Percentiles rank a stretch among this genome's conserved stretches.
phyloP scores from a whole-genome alignment of 2,113 vertebrate genomes.

The Tyto alba region DNA sequence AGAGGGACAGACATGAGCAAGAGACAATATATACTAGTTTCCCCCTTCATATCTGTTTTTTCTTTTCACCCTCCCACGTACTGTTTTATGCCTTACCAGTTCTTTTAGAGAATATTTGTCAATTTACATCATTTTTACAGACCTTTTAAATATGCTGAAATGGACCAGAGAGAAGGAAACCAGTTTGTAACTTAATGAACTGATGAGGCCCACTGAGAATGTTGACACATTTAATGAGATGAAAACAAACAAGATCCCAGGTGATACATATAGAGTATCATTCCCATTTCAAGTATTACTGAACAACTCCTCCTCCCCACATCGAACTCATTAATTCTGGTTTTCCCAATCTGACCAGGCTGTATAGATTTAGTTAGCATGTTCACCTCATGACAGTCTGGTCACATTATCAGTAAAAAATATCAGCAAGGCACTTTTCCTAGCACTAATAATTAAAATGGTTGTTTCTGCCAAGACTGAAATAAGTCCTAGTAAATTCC shows the following conservation, averaged over 20 bases:
- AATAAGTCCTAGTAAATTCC: slow-evolving; percentile 28
- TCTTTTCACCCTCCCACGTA: neutral
- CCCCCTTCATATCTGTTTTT: neutral
- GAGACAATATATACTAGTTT: neutral
- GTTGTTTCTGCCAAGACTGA: slow-evolving; percentile 18
- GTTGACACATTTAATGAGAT: neutral
- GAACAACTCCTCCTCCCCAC: neutral
- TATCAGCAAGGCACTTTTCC: slow-evolving; percentile 21
- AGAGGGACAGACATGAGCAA: neutral
- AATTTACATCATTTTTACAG: neutral
- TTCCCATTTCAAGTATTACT: neutral
- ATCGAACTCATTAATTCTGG: neutral
- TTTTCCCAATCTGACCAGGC: neutral
- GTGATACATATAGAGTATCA: neutral
- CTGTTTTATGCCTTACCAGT: neutral
- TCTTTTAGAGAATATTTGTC: neutral
- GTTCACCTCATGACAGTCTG: neutral
- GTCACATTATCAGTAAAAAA: slow-evolving; percentile 25
- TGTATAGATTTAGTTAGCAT: neutral
- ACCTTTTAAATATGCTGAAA: neutral
- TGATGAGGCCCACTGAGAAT: neutral
- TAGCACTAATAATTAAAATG: slow-evolving; percentile 26
- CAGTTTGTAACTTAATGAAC: neutral
- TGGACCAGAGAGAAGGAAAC: neutral
- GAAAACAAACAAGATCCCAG: neutral